Evolutionary conservation across 1,140 invertebrate genomes (phyloP).

Genomic region (Dryas iulia): DNA sequence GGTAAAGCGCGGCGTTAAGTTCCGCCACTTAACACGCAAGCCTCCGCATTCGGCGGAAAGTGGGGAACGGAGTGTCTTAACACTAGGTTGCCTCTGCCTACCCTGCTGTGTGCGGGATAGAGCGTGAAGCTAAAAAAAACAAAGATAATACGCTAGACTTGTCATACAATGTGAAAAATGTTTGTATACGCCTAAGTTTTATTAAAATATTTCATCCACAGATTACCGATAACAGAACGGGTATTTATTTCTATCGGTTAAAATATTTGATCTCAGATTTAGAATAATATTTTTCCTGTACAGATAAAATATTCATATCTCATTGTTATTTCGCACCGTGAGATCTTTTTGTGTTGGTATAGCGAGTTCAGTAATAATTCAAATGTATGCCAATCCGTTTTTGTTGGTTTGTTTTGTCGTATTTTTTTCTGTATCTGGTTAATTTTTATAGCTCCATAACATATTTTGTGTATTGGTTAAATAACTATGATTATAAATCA

Average conservation of each 20-base stretch:
- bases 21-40: too few relatives aligned
- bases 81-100: too few relatives aligned
- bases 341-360: constrained; percentile 44
- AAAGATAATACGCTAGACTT: not conserved
- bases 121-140: too few relatives aligned
- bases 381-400: constrained; percentile 34
- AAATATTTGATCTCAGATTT: constrained; percentile 56
- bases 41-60: too few relatives aligned
- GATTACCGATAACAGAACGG: constrained; percentile 59
- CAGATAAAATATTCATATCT: constrained; percentile 43
- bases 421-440: constrained; percentile 22
- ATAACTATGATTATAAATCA: constrained; percentile 12
- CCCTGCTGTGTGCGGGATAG: too few relatives aligned
- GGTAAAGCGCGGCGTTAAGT: too few relatives aligned
- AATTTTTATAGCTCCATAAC: constrained; percentile 18
- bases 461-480: constrained; percentile 19
- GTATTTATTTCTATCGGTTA: constrained; percentile 56
- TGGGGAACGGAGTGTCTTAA: too few relatives aligned
- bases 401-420: constrained; percentile 23
- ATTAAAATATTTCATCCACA: constrained; percentile 61
- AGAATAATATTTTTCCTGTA: constrained; percentile 62
- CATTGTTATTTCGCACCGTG: constrained; percentile 51
- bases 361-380: constrained; percentile 29
- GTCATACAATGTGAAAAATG: not conserved
- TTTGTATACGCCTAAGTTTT: constrained; percentile 39